A percentile compares a stretch with the other conserved stretches of the same genome.
Evolutionary conservation across 2,113 vertebrate species (phyloP).

Genomic region (Setophaga coronata): DNA sequence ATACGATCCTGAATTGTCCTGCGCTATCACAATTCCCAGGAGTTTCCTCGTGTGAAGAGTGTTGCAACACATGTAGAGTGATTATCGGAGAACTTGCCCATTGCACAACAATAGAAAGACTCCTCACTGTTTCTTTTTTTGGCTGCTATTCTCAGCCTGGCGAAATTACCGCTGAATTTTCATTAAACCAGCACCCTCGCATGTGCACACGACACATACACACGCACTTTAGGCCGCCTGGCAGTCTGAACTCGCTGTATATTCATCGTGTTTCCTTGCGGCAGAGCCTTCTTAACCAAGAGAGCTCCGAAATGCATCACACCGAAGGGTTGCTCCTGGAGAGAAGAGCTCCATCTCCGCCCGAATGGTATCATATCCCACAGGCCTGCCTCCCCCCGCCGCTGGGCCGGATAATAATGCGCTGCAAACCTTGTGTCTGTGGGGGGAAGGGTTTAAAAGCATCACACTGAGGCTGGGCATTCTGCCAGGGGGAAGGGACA

Average conservation of each 20-base stretch:
- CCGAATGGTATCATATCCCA: not conserved
- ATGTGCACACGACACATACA: not conserved
- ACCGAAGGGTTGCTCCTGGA: not conserved
- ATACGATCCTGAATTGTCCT: not conserved
- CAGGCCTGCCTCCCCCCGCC: not conserved
- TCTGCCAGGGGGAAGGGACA: slow-evolving; percentile 60
- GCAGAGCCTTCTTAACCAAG: not conserved
- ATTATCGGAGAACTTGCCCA: slow-evolving; percentile 61
- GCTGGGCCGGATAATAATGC: not conserved
- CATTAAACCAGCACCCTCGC: not conserved
- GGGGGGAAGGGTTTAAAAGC: slow-evolving; percentile 60
- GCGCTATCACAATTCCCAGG: not conserved
- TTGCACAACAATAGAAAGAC: slow-evolving; percentile 6
- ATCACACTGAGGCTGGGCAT: slow-evolving; percentile 63
- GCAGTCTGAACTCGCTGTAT: not conserved
- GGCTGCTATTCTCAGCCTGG: not conserved
- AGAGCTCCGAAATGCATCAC: rapidly evolving
- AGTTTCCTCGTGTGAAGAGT: not conserved
- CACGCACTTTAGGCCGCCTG: not conserved
- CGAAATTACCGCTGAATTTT: slow-evolving; percentile 60
- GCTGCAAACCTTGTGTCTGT: slow-evolving; percentile 43
- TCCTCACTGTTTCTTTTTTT: slow-evolving; percentile 33
- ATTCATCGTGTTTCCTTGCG: slow-evolving; percentile 17
- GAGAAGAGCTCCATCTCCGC: not conserved
- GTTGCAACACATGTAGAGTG: not conserved